phyloP scores from a whole-genome alignment of 92 coral and sea anemone species.

The Porites lobata region DNA sequence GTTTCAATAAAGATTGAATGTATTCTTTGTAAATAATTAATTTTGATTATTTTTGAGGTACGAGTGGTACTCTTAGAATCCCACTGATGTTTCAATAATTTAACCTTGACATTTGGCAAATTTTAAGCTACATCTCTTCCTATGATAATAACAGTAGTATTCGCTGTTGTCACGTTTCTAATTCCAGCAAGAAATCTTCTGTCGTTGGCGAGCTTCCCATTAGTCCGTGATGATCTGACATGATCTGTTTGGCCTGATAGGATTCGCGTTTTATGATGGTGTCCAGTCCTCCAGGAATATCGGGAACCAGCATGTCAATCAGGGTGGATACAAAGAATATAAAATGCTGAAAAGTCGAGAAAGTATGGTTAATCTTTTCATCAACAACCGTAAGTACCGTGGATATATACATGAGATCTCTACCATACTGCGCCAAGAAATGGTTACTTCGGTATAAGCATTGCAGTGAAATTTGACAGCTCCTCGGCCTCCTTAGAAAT shows the following conservation, averaged over 20 bases:
- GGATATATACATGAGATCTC: no score
- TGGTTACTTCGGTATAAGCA: no score
- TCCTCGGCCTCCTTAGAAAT: no score
- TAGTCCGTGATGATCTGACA: conserved; percentile 93
- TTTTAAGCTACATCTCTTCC: background rate
- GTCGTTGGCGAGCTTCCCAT: conserved; percentile 54
- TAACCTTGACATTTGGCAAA: background rate
- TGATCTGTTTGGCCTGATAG: conserved; percentile 92
- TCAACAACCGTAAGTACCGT: no score
- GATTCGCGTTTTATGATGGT: conserved; percentile 90
- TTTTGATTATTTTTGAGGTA: background rate
- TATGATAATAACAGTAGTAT: background rate
- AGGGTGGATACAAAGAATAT: conserved; percentile 90
- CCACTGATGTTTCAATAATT: background rate
- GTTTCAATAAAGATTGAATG: background rate
- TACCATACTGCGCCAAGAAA: no score
- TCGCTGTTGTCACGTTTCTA: conserved; percentile 24
- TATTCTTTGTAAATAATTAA: background rate
- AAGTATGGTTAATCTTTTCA: background rate
- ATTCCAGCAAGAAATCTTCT: conserved; percentile 32
- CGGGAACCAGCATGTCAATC: conserved; percentile 96
- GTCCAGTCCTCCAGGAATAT: conserved; percentile 90
- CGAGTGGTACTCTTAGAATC: background rate
- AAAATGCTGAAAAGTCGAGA: conserved; percentile 76
- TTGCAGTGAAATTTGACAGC: no score